A percentile compares a stretch with the other conserved stretches of the same genome.
Conservation (phyloP, 2,797 vertebrate genomes). For the Silurus lanzhouensis region DNA sequence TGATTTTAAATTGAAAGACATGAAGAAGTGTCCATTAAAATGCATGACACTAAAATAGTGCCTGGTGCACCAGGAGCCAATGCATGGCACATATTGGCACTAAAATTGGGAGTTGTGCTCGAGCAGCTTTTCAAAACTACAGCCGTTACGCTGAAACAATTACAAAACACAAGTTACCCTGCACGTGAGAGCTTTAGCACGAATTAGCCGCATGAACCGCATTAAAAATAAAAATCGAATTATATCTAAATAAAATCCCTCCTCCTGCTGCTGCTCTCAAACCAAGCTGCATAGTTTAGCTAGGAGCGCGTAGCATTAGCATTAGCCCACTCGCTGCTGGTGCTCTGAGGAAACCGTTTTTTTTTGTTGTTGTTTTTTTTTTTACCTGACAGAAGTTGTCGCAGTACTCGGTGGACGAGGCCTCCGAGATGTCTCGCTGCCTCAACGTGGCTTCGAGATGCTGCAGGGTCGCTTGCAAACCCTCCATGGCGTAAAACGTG, state of each 20-base stretch:
- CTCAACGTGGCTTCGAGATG: conserved; percentile 85
- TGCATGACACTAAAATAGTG: neutral
- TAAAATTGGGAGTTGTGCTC: neutral
- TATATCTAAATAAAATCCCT: no score
- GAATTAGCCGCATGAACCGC: no score
- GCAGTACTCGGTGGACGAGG: conserved; percentile 88
- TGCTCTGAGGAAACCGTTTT: neutral
- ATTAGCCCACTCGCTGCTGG: neutral
- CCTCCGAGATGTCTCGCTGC: conserved; percentile 81
- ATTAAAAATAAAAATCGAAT: neutral
- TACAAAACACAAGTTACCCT: no score
- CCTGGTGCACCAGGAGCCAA: no score
- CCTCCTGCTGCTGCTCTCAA: no score
- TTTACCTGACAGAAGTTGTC: conserved; percentile 94
- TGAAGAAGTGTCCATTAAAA: neutral
- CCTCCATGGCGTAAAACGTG: conserved; percentile 77
- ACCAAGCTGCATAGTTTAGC: neutral
- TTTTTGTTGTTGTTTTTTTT: neutral
- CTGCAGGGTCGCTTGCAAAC: conserved; percentile 81
- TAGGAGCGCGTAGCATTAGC: conserved; percentile 2
- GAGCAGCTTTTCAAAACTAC: neutral
- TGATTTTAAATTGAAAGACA: no score
- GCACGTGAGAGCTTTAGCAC: neutral
- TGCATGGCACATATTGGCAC: no score
- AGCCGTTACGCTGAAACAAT: neutral